These are phyloP conservation scores for Kryptopterus vitreolus DNA, from an alignment of 2,797 vertebrate genomes.

Conservation along the genomic window DNA sequence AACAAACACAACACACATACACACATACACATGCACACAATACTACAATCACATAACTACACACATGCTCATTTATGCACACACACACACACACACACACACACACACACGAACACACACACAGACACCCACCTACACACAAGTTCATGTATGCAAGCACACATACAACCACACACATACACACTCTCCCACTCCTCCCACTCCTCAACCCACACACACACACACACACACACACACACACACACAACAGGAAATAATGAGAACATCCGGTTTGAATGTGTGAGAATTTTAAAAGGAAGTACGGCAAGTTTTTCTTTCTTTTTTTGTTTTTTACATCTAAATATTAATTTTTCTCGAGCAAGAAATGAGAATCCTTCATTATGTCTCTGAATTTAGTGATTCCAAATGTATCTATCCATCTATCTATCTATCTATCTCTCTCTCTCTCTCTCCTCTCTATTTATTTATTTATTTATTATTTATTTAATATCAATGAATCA, in stretches of 20 bases:
- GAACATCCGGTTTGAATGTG: slow-evolving; percentile 34
- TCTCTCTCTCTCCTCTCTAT: no score
- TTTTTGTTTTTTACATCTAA: background rate
- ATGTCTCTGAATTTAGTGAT: background rate
- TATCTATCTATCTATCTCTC: no score
- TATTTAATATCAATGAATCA: no score
- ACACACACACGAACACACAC: background rate
- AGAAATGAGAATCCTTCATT: background rate
- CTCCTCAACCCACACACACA: background rate
- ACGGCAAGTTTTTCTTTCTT: background rate
- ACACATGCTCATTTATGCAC: background rate
- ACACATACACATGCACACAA: background rate
- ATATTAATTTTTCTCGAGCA: background rate
- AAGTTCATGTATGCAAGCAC: background rate
- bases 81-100: background rate
- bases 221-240: slow-evolving; percentile 28
- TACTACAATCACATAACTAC: background rate
- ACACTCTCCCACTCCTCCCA: no score
- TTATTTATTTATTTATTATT: no score
- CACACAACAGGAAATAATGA: slow-evolving; percentile 35
- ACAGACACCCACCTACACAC: slow-evolving; percentile 8
- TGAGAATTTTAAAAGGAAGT: slow-evolving; percentile 32
- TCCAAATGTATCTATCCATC: no score
- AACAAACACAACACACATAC: no score
- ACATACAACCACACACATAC: background rate